Percentiles rank a stretch among this genome's conserved stretches.
These are phyloP conservation scores for Gymnoscopelus microlampas DNA, from an alignment of 2,797 vertebrate species.

Conservation along the genomic window DNA sequence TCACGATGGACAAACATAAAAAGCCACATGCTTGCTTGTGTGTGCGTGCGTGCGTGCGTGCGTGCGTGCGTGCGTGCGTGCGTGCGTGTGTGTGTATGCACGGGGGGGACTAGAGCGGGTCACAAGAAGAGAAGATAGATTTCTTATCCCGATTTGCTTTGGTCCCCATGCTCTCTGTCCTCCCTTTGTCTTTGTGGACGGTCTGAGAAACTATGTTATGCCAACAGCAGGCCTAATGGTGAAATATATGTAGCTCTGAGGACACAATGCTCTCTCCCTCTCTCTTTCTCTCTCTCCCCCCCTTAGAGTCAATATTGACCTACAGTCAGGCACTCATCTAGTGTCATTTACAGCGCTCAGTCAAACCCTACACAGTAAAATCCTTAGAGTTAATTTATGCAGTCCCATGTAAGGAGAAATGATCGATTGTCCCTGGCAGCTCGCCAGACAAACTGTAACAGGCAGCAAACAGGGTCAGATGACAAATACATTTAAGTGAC, in stretches of 20 bases:
- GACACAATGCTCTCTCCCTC: slow-evolving; percentile 38
- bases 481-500: too few relatives aligned
- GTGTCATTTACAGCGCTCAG: slow-evolving; percentile 69
- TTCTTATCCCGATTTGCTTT: not conserved
- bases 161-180: too few relatives aligned
- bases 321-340: slow-evolving; percentile 64
- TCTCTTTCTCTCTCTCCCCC: slow-evolving; percentile 24
- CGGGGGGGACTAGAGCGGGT: not conserved
- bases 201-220: slow-evolving; percentile 29
- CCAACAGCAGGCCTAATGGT: slow-evolving; percentile 36
- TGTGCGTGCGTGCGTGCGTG: slow-evolving; percentile 19
- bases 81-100: slow-evolving; percentile 30
- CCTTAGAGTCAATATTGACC: slow-evolving; percentile 79
- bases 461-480: too few relatives aligned
- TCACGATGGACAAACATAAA: slow-evolving; percentile 62
- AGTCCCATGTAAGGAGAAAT: slow-evolving; percentile 29
- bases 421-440: not conserved
- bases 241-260: slow-evolving; percentile 16
- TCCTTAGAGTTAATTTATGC: too few relatives aligned
- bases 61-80: slow-evolving; percentile 12
- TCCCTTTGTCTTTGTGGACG: too few relatives aligned
- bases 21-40: slow-evolving; percentile 58
- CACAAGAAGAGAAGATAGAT: not conserved
- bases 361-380: slow-evolving; percentile 53
- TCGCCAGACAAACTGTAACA: not conserved